Evolutionary conservation across 2,113 vertebrate species (phyloP).

Genomic region (Leptobrachium ailaonicum): DNA sequence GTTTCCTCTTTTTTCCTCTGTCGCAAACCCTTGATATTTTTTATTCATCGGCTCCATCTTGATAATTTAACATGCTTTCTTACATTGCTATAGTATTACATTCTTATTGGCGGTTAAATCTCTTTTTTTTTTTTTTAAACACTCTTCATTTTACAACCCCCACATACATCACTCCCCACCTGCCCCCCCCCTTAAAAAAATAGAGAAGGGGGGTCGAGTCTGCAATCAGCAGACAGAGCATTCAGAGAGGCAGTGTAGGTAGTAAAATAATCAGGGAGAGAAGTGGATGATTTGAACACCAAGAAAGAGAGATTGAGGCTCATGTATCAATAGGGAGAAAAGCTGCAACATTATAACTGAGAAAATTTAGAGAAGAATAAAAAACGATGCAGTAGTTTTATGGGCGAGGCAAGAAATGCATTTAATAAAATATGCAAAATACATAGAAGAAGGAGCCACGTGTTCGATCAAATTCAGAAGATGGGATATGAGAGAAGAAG

Average conservation of each 20-base stretch:
- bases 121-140: not conserved
- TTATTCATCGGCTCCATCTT: too few relatives aligned
- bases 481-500: not conserved
- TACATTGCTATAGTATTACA: not conserved
- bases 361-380: not conserved
- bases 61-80: not conserved
- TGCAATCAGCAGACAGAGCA: not conserved
- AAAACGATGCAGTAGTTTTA: not conserved
- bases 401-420: not conserved
- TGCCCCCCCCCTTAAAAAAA: not conserved
- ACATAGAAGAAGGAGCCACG: not conserved
- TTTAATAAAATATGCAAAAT: not conserved
- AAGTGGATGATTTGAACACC: too few relatives aligned
- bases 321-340: not conserved
- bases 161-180: not conserved
- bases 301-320: rapidly evolving
- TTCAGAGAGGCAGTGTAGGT: not conserved
- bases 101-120: not conserved
- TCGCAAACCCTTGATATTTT: too few relatives aligned
- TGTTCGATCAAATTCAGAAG: not conserved
- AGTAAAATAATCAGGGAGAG: not conserved
- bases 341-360: not conserved
- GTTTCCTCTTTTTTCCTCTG: too few relatives aligned
- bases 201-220: not conserved
- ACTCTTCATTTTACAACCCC: not conserved